These are phyloP conservation scores for Patella pellucida DNA, from an alignment of 2,888 invertebrate genomes.

Conservation along the genomic window DNA sequence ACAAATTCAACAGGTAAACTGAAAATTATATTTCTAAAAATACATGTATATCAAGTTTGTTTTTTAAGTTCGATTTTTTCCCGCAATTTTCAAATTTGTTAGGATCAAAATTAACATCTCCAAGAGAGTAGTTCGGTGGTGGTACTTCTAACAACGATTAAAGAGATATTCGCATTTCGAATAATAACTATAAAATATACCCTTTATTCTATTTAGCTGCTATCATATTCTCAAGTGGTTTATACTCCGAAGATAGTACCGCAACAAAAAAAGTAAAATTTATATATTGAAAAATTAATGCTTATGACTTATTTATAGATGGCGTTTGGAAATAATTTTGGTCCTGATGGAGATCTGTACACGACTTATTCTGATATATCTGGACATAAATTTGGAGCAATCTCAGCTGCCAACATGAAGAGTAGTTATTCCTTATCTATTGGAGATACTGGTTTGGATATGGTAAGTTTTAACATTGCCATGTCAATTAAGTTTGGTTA, in stretches of 20 bases:
- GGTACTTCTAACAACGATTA: too few relatives aligned
- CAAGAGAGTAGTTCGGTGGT: too few relatives aligned
- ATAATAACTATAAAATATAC: neutral
- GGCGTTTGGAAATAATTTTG: conserved; percentile 12
- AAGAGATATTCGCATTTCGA: neutral
- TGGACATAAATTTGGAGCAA: conserved; percentile 48
- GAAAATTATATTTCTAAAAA: conserved; percentile 21
- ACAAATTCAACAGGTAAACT: neutral
- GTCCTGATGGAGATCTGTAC: conserved; percentile 60
- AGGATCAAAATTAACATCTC: too few relatives aligned
- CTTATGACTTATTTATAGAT: too few relatives aligned
- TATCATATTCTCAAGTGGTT: too few relatives aligned
- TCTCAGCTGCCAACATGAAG: conserved; percentile 52
- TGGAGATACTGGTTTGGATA: conserved; percentile 28
- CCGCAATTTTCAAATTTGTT: neutral
- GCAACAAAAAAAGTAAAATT: too few relatives aligned
- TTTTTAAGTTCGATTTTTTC: conserved; percentile 35
- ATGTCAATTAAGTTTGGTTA: too few relatives aligned
- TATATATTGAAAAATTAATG: too few relatives aligned
- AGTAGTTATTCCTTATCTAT: conserved; percentile 39
- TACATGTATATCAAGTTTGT: conserved; percentile 37
- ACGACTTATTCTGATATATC: conserved; percentile 49
- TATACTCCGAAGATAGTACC: too few relatives aligned
- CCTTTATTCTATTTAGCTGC: neutral
- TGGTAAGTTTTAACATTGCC: neutral